Evolutionary conservation across 2,797 vertebrate species (phyloP).

Genomic region (Cottoperca gobio): DNA sequence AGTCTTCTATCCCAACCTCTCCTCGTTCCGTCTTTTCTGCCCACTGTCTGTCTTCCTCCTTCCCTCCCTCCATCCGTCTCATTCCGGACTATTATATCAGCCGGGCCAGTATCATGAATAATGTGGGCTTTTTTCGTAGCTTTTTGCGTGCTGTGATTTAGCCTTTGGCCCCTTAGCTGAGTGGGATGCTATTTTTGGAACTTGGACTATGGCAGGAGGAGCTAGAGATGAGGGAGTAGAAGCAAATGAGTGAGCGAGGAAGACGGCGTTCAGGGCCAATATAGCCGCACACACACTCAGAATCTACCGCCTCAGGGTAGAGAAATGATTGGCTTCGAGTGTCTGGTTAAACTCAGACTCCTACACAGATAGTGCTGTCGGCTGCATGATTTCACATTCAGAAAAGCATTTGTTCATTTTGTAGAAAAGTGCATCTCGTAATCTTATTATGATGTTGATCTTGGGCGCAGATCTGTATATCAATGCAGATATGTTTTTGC

Average conservation of each 20-base stretch:
- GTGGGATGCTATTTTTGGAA: conserved; percentile 78
- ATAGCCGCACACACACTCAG: conserved; percentile 53
- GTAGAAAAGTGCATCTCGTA: conserved; percentile 45
- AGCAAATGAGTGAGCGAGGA: conserved; percentile 31
- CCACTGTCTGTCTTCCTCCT: conserved; percentile 47
- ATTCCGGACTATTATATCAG: conserved; percentile 56
- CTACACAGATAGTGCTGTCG: conserved; percentile 44
- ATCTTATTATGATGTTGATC: conserved; percentile 55
- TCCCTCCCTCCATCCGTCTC: conserved; percentile 25
- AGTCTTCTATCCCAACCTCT: conserved; percentile 21
- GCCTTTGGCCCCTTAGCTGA: conserved; percentile 76
- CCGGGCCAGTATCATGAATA: conserved; percentile 73
- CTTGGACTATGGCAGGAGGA: conserved; percentile 59
- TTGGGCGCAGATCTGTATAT: conserved; percentile 32
- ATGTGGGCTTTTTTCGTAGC: conserved; percentile 57
- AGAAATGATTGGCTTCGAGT: conserved; percentile 67
- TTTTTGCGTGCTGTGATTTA: conserved; percentile 73
- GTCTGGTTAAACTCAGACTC: conserved; percentile 66
- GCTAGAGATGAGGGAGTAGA: conserved; percentile 56
- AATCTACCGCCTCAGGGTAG: conserved; percentile 57
- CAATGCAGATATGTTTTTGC: conserved; percentile 23
- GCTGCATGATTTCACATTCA: conserved; percentile 37
- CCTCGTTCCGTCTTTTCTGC: conserved; percentile 24
- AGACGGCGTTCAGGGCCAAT: conserved; percentile 62
- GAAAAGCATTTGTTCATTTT: conserved; percentile 36